These are phyloP conservation scores for Lycocorax pyrrhopterus DNA, from an alignment of 2,113 vertebrate species.

Conservation along the genomic window DNA sequence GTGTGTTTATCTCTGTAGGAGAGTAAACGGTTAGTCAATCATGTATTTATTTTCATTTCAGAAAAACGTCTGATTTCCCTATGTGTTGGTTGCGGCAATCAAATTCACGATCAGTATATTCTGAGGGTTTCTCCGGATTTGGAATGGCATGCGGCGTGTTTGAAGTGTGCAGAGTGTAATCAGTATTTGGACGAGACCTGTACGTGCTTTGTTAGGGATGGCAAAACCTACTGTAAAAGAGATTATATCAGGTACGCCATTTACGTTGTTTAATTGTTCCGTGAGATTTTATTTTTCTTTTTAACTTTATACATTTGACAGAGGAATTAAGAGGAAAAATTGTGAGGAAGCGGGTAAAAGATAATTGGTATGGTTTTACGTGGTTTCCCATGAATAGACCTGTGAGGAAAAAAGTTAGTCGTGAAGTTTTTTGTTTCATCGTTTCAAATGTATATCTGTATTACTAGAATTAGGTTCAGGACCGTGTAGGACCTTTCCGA, in stretches of 20 bases:
- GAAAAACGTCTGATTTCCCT: slow-evolving; percentile 97
- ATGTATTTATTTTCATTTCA: slow-evolving; percentile 83
- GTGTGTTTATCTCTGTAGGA: slow-evolving; percentile 78
- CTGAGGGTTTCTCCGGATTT: slow-evolving; percentile 97
- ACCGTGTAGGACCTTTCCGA: not conserved
- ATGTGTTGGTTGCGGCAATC: slow-evolving; percentile 99
- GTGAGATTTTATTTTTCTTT: not conserved
- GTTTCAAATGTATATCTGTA: not conserved
- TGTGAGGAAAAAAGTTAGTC: not conserved
- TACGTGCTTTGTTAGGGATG: slow-evolving; percentile 98
- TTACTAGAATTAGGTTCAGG: not conserved
- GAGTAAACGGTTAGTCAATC: slow-evolving; percentile 75
- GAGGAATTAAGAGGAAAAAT: not conserved
- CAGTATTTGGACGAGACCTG: slow-evolving; percentile 98
- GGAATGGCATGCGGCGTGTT: slow-evolving; percentile 98
- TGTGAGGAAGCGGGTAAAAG: not conserved
- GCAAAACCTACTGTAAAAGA: slow-evolving; percentile 98
- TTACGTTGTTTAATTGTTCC: slow-evolving; percentile 4
- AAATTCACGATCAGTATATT: slow-evolving; percentile 99
- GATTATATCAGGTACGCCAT: slow-evolving; percentile 96
- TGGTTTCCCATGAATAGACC: not conserved
- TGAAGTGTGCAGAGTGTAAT: slow-evolving; percentile 98
- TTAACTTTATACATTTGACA: not conserved
- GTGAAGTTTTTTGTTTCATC: not conserved
- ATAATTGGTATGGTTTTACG: not conserved